Evolutionary conservation across 2,888 invertebrate genomes (phyloP).

Genomic region (Acanthosepion lycidas): DNA sequence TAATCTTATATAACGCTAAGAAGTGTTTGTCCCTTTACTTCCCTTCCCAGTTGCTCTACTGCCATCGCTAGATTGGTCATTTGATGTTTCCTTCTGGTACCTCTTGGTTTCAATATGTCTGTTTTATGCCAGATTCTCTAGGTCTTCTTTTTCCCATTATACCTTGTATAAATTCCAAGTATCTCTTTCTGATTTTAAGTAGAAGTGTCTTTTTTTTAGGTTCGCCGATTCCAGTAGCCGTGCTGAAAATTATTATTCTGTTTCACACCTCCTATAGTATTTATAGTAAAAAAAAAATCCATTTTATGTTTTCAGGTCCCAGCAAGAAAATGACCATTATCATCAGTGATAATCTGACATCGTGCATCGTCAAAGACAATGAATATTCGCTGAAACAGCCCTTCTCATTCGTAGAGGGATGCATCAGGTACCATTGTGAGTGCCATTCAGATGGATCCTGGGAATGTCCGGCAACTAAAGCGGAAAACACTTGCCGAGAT

Average conservation of each 20-base stretch:
- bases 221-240: background rate
- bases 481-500: conserved; percentile 52
- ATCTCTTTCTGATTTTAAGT: no score
- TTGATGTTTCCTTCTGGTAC: no score
- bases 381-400: background rate
- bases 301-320: background rate
- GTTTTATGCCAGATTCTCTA: no score
- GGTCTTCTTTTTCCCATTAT: no score
- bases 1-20: no score
- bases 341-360: background rate
- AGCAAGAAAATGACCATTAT: background rate
- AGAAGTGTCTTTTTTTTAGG: background rate
- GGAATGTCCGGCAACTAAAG: conserved; percentile 37
- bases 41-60: no score
- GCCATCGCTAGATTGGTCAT: no score
- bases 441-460: conserved; percentile 34
- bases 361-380: background rate
- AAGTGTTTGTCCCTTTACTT: no score
- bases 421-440: conserved; percentile 33
- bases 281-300: background rate
- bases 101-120: no score
- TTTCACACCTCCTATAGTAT: no score
- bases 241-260: no score
- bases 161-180: no score
- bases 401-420: background rate